Evolutionary conservation across 2,113 vertebrate genomes (phyloP), one percentile per base, ranked within the genome.

Genomic region (Myrmecophaga tridactyla): DNA sequence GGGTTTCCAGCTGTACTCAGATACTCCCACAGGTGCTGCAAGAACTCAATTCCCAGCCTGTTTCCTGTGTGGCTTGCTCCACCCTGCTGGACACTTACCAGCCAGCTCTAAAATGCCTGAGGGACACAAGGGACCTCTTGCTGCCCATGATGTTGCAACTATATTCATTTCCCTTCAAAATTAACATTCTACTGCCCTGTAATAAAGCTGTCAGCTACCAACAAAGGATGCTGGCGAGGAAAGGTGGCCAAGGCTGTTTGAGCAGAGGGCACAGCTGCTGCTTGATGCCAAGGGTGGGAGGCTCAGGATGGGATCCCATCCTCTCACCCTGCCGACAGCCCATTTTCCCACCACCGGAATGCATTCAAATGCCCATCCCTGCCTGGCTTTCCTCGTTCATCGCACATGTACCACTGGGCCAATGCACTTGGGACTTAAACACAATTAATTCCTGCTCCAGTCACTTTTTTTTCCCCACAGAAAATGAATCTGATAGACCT

Each of bases 161-260:
- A 73, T 86, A 88, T 86, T 94, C 67, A 94, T 83, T 88, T 94
- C 86, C 58, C 63, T 97, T 94, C 67, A 63, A 94, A 96, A 97
- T 96, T 94, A 96, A 96, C 62, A 95, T 83, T 43, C 65, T 56
- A 62, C 58, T 89, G 82, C 89, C 63, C 77, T 14, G 2, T 70
- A 56, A 96, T 58, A 97, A 95, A 94, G 92, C n/a, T 62, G 75
- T 29, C 36, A 63, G 72, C 94, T 94, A 94, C 65, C 63, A 62
- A 97, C 63, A 87, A 15, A 93, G 36, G 36, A 94, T 70, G 13
- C 77, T 39, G 43, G 75, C 58, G 56, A 60, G 56, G 77, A 92
- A 76, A 94, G 81, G 76, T 29, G 48, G 53, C 25, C 91, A 51
- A 76, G 76, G 20, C 60, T 91, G 10, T 94, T 65, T 17, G 20